A percentile compares a stretch with the other conserved stretches of the same genome.
Conservation (phyloP, 2,113 vertebrate species). For the Tapirus terrestris region DNA sequence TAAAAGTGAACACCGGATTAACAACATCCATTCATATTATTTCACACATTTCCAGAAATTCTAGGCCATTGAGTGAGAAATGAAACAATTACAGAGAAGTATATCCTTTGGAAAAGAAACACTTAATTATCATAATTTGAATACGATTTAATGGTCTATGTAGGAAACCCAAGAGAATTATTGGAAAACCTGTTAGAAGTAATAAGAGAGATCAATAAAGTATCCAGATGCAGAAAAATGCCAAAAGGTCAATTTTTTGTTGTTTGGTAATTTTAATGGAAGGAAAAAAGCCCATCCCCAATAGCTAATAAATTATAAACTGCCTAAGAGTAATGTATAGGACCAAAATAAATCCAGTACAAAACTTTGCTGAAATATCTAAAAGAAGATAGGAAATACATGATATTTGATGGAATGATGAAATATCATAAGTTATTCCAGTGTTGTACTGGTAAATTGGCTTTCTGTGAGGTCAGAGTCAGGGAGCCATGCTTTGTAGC, state of each 20-base stretch:
- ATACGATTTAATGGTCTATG: not conserved
- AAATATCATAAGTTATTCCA: not conserved
- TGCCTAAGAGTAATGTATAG: not conserved
- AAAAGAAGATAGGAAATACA: not conserved
- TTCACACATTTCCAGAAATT: not conserved
- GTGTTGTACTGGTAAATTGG: not conserved
- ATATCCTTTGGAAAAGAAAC: not conserved
- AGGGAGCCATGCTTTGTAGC: not conserved
- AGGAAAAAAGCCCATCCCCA: not conserved
- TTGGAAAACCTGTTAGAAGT: not conserved
- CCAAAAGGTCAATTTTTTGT: not conserved
- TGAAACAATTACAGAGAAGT: not conserved
- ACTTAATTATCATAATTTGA: constrained; percentile 16
- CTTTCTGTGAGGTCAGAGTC: not conserved
- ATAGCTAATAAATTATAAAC: not conserved
- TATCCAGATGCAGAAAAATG: not conserved
- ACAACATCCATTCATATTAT: not conserved
- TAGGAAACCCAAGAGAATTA: not conserved
- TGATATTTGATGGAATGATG: not conserved
- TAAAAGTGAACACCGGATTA: not conserved
- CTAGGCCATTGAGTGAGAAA: not conserved
- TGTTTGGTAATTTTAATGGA: not conserved
- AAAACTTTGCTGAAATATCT: not conserved
- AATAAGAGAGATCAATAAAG: not conserved
- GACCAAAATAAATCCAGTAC: constrained; percentile 1